phyloP scores from a whole-genome alignment of 2,888 invertebrate species.

The Cheilosia urbana region DNA sequence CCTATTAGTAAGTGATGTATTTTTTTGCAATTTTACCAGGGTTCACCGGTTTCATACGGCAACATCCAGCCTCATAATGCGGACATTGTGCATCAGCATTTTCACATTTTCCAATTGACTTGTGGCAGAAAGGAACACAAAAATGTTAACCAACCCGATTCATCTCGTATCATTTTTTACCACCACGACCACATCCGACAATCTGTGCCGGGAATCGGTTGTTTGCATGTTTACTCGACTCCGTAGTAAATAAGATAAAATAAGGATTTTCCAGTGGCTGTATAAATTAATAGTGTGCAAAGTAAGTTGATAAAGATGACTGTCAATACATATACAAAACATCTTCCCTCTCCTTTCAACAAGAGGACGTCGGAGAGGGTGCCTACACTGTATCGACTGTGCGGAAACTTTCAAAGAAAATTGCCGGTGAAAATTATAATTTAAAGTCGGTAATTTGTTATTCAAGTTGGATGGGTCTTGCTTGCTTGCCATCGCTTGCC shows the following conservation, averaged over 20 bases:
- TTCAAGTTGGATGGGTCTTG: slow-evolving; percentile 71
- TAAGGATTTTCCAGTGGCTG: slow-evolving; percentile 73
- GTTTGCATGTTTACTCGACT: slow-evolving; percentile 68
- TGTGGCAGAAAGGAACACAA: slow-evolving; percentile 17
- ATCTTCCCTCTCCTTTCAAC: slow-evolving; percentile 60
- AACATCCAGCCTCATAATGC: slow-evolving; percentile 20
- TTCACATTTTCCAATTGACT: slow-evolving; percentile 57
- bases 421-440: slow-evolving; percentile 74
- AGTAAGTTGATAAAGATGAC: slow-evolving; percentile 74
- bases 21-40: neutral
- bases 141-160: slow-evolving; percentile 13
- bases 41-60: neutral
- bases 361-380: slow-evolving; percentile 35
- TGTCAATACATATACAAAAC: slow-evolving; percentile 70
- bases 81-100: slow-evolving; percentile 42
- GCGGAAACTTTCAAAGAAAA: slow-evolving; percentile 74
- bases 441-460: slow-evolving; percentile 75
- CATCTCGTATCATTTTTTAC: slow-evolving; percentile 6
- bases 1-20: neutral
- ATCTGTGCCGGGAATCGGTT: slow-evolving; percentile 41
- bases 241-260: slow-evolving; percentile 69
- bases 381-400: slow-evolving; percentile 46
- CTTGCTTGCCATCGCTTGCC: slow-evolving; percentile 20
- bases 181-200: slow-evolving; percentile 15
- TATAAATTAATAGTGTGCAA: slow-evolving; percentile 75